phyloP scores from a whole-genome alignment of 2,113 vertebrate genomes.

The Sitta europaea region DNA sequence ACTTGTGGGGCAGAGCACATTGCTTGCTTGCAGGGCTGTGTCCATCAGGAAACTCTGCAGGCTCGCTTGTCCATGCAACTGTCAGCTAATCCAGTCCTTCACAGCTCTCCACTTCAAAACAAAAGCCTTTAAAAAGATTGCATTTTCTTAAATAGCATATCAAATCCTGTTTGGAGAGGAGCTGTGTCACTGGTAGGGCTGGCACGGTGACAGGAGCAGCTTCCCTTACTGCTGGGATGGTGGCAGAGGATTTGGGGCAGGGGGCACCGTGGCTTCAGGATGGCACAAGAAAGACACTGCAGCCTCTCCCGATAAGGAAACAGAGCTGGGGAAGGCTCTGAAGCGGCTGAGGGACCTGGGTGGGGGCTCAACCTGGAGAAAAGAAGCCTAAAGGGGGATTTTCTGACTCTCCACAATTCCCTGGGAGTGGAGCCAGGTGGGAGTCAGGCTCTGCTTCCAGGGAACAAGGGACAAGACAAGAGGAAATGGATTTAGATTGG shows the following conservation, averaged over 20 bases:
- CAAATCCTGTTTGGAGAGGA: not conserved
- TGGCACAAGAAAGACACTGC: not conserved
- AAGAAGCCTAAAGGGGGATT: not conserved
- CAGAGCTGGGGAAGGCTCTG: not conserved
- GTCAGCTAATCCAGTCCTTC: not conserved
- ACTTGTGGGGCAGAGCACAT: not conserved
- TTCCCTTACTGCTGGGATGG: not conserved
- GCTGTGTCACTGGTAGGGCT: not conserved
- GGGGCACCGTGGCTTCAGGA: not conserved
- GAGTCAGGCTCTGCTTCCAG: not conserved
- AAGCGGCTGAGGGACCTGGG: not conserved
- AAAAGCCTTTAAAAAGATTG: not conserved
- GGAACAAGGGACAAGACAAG: not conserved
- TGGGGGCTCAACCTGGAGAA: not conserved
- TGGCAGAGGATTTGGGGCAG: not conserved
- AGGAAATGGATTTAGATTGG: not conserved
- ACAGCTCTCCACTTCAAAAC: not conserved
- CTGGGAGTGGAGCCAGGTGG: not conserved
- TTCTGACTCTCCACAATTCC: not conserved
- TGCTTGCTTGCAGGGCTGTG: not conserved
- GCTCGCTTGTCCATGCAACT: accelerated
- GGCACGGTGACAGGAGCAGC: not conserved
- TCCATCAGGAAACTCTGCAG: not conserved
- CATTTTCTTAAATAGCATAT: not conserved
- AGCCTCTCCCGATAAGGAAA: not conserved